Conservation (phyloP, 1,140 invertebrate species). For the Odontomachus brunneus region DNA sequence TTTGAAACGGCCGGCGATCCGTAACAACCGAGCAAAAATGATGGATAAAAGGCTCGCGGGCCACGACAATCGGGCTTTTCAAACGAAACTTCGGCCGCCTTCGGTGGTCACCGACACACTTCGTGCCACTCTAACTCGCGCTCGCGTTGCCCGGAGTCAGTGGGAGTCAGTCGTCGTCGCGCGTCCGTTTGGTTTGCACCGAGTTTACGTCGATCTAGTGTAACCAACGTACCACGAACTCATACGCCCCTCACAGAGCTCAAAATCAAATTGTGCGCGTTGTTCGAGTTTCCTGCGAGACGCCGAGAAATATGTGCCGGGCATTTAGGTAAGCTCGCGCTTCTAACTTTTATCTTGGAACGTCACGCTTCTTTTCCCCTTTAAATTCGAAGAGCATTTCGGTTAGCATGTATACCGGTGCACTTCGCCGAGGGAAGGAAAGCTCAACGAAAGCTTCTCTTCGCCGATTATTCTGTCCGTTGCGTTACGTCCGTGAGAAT, state of each 20-base stretch:
- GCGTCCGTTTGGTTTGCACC: conserved; percentile 64
- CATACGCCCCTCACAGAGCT: not conserved
- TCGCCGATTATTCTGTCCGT: too few relatives aligned
- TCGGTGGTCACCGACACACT: conserved; percentile 66
- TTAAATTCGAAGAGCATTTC: not conserved
- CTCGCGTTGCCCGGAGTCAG: conserved; percentile 58
- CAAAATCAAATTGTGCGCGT: conserved; percentile 18
- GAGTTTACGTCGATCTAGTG: conserved; percentile 34
- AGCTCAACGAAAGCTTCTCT: too few relatives aligned
- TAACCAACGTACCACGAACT: conserved; percentile 3
- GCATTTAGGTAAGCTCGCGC: conserved; percentile 29
- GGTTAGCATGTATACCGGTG: too few relatives aligned
- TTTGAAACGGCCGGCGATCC: too few relatives aligned
- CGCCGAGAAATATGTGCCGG: conserved; percentile 35
- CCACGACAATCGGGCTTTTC: conserved; percentile 63
- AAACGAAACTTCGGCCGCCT: conserved; percentile 65
- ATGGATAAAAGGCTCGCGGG: conserved; percentile 13
- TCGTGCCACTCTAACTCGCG: conserved; percentile 67
- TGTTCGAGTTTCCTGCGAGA: not conserved
- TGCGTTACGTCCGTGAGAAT: too few relatives aligned
- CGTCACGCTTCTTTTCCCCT: not conserved
- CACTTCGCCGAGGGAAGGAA: too few relatives aligned
- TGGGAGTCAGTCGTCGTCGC: conserved; percentile 71
- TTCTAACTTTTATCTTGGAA: too few relatives aligned
- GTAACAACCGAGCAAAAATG: not conserved